Base-by-base conservation (phyloP, 2,113 vertebrate genomes). In the Parotia lawesii region DNA sequence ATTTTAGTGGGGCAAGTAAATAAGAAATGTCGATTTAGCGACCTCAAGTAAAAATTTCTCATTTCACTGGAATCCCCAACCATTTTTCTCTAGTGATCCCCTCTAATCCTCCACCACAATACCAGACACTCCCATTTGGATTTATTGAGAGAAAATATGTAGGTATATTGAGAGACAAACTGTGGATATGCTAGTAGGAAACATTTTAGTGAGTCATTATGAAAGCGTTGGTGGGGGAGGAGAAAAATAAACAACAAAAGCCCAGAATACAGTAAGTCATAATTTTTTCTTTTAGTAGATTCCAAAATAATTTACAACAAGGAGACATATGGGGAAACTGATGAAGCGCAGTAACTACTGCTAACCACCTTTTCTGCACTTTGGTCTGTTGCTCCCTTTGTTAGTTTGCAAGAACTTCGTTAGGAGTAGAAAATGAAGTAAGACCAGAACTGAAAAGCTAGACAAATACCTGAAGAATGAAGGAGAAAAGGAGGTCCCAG, bases 221-320 rank as follows among this genome's bases (percentile, higher is more conserved):
- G 10, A 66, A 82, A 45, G 20, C 2, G 2, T 29, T 5, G 2
- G 7, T 35, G 14, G 12, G 2, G 4, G 8, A 48, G 7, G 10
- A 66, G 11, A 70, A 48, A 61, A 74, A 81, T 21, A 57, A 85
- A 24, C 27, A 53, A 21, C 6, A 58, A 60, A 77, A 28, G 0
- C 5, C 6, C 8, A 15, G 22, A 74, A 29, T 61, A 42, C 4
- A 35, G 2, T 44, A 61, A 57, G 40, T 28, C 1, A 10, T 37
- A 1, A 25, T 25, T 85, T 14, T 78, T 70, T 51, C 24, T 12
- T 31, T 76, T 23, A 80, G 7, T 64, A 64, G 7, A 40, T 60
- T 83, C 5, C 7, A 48, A 86, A 75, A 88, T 57, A 37, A 48
- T 35, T 58, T 74, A 9, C 15, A 45, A 24, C 1, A 3, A 22